These are phyloP conservation scores for Chaetodon trifasciatus DNA, from an alignment of 2,797 vertebrate genomes.

Conservation along the genomic window DNA sequence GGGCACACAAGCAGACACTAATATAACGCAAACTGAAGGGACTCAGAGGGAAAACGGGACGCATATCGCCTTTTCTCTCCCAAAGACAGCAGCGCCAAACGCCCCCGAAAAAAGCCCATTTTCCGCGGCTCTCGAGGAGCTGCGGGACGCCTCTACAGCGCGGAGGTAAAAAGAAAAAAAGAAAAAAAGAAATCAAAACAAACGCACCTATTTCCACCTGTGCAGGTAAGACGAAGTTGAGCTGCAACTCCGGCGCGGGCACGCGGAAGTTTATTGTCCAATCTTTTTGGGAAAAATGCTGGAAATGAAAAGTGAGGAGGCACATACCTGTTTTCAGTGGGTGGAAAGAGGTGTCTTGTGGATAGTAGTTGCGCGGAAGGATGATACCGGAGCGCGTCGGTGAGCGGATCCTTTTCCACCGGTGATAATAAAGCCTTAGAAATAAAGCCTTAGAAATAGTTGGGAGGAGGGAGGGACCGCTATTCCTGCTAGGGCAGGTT, in stretches of 20 bases:
- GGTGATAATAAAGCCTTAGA: constrained; percentile 92
- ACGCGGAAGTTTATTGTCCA: constrained; percentile 67
- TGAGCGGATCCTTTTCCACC: constrained; percentile 86
- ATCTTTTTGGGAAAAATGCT: constrained; percentile 1
- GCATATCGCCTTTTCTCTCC: constrained; percentile 34
- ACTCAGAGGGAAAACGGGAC: constrained; percentile 31
- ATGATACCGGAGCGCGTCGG: constrained; percentile 81
- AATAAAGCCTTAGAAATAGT: constrained; percentile 94
- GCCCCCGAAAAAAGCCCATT: constrained; percentile 39
- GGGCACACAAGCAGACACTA: constrained; percentile 4
- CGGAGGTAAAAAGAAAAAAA: constrained; percentile 10
- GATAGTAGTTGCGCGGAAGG: constrained; percentile 86
- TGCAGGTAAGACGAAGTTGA: constrained; percentile 75
- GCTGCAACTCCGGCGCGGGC: constrained; percentile 63
- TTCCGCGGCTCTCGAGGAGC: constrained; percentile 35
- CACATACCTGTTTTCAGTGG: constrained; percentile 71
- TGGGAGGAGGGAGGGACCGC: constrained; percentile 93
- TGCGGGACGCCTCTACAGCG: constrained; percentile 34
- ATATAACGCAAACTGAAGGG: constrained; percentile 21
- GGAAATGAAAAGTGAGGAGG: constrained; percentile 33
- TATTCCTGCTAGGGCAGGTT: constrained; percentile 99
- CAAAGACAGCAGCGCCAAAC: constrained; percentile 44
- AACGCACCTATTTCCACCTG: constrained; percentile 79
- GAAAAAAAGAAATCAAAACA: neutral
- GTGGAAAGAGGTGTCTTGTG: constrained; percentile 48